Evolutionary conservation across 2,888 invertebrate species (phyloP), one percentile per base, ranked within the genome.

Genomic region (Perithous albicinctus): DNA sequence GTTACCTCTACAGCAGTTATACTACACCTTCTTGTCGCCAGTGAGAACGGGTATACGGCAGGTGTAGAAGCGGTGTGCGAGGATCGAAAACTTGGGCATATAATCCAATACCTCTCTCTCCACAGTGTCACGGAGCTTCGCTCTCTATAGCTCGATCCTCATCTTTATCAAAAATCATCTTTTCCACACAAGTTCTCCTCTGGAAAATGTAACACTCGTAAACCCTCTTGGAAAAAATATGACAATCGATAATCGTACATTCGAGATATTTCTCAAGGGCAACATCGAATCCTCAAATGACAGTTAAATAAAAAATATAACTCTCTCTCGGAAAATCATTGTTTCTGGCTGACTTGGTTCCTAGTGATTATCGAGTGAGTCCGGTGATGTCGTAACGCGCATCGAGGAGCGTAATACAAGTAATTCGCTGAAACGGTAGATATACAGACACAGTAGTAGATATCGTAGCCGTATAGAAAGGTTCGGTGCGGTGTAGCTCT

Each of bases 351-450:
- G n/a, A n/a, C n/a, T n/a, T n/a, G n/a, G n/a, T n/a, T n/a, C n/a
- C n/a, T n/a, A n/a, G n/a, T n/a, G n/a, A n/a, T n/a, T n/a, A n/a
- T n/a, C n/a, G n/a, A n/a, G n/a, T n/a, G n/a, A n/a, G n/a, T n/a
- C n/a, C 10, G 41, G 54, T 43, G 46, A 41, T n/a, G 66, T 67
- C 43, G 67, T 48, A 72, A 76, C 59, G 67, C 29, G 48, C 72
- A 67, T 67, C 32, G 35, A 51, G 41, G 66, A 76, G 29, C 20
- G n/a, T 29, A 18, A 46, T n/a, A n/a, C n/a, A 77, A 73, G 77
- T 80, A 67, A 77, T 80, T 67, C 66, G 32, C 72, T 35, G 38
- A 23, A 56, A 54, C 23, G 29, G 54, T 46, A 35, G 15, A 29
- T 54, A 29, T 35, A 15, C 38, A 61, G n/a, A n/a, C 32, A 35